Base-by-base conservation (phyloP, 1,140 invertebrate species). In the Gerris buenoi region DNA sequence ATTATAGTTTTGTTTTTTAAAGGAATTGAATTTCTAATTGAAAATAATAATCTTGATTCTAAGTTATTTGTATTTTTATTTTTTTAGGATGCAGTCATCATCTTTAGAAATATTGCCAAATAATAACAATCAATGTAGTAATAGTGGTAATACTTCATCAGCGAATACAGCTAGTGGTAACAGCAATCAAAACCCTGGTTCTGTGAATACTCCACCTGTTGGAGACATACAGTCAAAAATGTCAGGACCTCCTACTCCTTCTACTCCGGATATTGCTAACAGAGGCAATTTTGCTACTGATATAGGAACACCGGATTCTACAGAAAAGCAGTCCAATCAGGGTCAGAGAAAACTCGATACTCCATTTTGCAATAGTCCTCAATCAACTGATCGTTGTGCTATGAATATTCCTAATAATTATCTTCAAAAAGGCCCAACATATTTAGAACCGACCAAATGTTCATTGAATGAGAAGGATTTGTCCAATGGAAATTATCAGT, bases 391-490 rank as follows among this genome's bases (percentile, higher is more conserved):
- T 46, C 62, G 68, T 25, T 67, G 68, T 59, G 58, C 67, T 25
- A 58, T 65, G 46, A 66, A 60, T 66, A 68, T 68, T 29, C 65
- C 69, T 25, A 64, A 27, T 63, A 68, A 68, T 59, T 71, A 71
- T 29, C 70, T 75, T 33, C 74, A 72, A 67, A 73, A 74, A 33
- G 74, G 74, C 33, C 73, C 71, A 29, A 72, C 72, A 71, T 75
- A 64, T 58, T 33, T 67, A 15, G 68, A 69, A 14, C 23, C 65
- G 1, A 10, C 27, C 18, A 69, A 69, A 29, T 64, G 64, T 61
- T 18, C 18, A 46, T 63, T 57, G 18, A 64, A 27, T 64, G 68
- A 69, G 72, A 68, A 71, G 65, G 66, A 71, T 63, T 63, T 72
- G 65, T 46, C 58, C 62, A 63, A 64, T 63, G 56, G 65, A 22